These are phyloP conservation scores for Loris lydekkerianus DNA, from an alignment of 2,797 vertebrate genomes.

Conservation along the genomic window DNA sequence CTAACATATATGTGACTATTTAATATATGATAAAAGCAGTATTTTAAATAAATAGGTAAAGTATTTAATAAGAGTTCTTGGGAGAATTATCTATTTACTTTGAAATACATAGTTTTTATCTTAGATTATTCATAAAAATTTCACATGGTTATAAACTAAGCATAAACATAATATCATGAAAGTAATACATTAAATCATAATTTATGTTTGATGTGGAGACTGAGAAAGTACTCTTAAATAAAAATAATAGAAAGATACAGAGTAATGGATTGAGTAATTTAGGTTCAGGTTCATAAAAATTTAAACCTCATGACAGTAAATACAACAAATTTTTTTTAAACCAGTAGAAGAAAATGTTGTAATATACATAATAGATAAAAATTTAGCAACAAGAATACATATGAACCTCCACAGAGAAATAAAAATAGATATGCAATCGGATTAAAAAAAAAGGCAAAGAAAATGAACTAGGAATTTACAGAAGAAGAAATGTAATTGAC, in stretches of 20 bases:
- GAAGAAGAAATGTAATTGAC: neutral
- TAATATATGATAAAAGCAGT: neutral
- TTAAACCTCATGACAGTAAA: neutral
- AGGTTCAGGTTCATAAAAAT: neutral
- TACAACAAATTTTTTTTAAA: neutral
- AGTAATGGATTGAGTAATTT: neutral
- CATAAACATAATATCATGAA: constrained; percentile 3
- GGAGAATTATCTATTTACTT: neutral
- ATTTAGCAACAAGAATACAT: neutral
- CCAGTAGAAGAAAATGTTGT: neutral
- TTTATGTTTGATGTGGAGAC: neutral
- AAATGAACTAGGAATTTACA: neutral
- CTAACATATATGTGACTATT: neutral
- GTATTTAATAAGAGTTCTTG: neutral
- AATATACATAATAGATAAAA: neutral
- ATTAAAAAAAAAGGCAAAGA: neutral
- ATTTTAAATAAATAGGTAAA: constrained; percentile 28
- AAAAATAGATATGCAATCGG: neutral
- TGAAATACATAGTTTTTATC: neutral
- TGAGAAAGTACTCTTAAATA: neutral
- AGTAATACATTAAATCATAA: neutral
- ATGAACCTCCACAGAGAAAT: neutral
- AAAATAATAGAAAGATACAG: neutral
- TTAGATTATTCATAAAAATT: constrained; percentile 19
- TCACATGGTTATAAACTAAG: constrained; percentile 5